Evolutionary conservation across 1,140 invertebrate species (phyloP), one percentile per base, ranked within the genome.

Genomic region (Heliothis virescens): DNA sequence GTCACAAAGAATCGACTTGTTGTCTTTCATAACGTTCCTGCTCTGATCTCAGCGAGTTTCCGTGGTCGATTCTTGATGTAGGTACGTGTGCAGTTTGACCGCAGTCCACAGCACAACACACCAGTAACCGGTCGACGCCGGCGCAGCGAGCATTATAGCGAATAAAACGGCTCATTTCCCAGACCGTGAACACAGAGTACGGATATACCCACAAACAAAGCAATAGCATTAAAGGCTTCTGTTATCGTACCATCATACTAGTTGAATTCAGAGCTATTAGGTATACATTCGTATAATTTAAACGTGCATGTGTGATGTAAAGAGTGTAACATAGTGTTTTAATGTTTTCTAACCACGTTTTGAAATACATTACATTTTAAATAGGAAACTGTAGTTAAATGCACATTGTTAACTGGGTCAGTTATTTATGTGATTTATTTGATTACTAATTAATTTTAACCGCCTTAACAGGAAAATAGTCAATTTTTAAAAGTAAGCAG

Each of bases 121-220:
- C 62, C 79, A 63, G 74, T 77, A 86, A 86, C 85, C 83, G 83
- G 85, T 76, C 74, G 73, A 63, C 60, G 60, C 74, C 65, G 18
- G 52, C 65, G 65, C n/a, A 82, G 65, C 79, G 71, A 78, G 73
- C 74, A 74, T 63, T 81, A 79, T 80, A 82, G 75, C 79, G 78
- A 82, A 85, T 82, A 82, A 83, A 81, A 82, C 73, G 62, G 78
- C 76, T 53, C 79, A 77, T 72, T 77, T 78, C 79, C 57, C 60
- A 67, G 76, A 69, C 76, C 34, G 75, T 60, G 77, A 80, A 48
- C 59, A 69, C 62, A 52, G 52, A 34, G 29, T 62, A 75, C 55
- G 34, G 59, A 53, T 12, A 63, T 76, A 63, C 21, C 12, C 21
- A 48, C 34, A 55, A 5, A 76, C 48, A 75, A 75, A 47, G 47